Conservation (phyloP, 2,888 invertebrate genomes). For the Incurvaria masculella region DNA sequence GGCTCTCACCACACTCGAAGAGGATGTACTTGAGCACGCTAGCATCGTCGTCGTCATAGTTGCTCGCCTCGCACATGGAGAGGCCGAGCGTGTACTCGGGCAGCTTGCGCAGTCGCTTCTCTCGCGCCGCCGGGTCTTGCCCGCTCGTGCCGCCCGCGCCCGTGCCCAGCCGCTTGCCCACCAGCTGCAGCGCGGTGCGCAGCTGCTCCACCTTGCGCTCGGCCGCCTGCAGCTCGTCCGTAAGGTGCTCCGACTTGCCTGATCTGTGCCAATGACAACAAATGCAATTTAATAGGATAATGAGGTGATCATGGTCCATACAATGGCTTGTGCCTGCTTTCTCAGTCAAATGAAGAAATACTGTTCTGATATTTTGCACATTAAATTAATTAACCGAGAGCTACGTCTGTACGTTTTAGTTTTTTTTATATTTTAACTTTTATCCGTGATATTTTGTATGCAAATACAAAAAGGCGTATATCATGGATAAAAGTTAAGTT, state of each 20-base stretch:
- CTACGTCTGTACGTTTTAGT: too few species aligned
- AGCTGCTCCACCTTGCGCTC: constrained; percentile 81
- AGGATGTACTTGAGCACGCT: constrained; percentile 59
- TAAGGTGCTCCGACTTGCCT: constrained; percentile 78
- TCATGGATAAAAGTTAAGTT: too few species aligned
- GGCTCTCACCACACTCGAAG: constrained; percentile 54
- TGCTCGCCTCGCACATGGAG: constrained; percentile 68
- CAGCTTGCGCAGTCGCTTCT: constrained; percentile 80
- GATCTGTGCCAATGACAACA: constrained; percentile 60
- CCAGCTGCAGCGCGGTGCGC: constrained; percentile 62
- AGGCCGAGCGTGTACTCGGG: constrained; percentile 79
- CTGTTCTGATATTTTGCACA: too few species aligned
- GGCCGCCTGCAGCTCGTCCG: constrained; percentile 78
- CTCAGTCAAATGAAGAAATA: too few species aligned
- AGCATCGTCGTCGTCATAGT: constrained; percentile 61
- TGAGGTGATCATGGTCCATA: too few species aligned
- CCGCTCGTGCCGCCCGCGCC: constrained; percentile 48
- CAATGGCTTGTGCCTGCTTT: too few species aligned
- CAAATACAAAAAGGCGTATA: too few species aligned
- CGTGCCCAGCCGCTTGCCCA: constrained; percentile 60
- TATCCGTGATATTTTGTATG: too few species aligned
- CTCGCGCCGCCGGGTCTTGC: constrained; percentile 64
- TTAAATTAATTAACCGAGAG: too few species aligned
- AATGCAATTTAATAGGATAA: too few species aligned
- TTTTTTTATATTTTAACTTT: too few species aligned